Evolutionary conservation across 2,113 vertebrate genomes (phyloP).

Genomic region (Rhinoderma darwinii): DNA sequence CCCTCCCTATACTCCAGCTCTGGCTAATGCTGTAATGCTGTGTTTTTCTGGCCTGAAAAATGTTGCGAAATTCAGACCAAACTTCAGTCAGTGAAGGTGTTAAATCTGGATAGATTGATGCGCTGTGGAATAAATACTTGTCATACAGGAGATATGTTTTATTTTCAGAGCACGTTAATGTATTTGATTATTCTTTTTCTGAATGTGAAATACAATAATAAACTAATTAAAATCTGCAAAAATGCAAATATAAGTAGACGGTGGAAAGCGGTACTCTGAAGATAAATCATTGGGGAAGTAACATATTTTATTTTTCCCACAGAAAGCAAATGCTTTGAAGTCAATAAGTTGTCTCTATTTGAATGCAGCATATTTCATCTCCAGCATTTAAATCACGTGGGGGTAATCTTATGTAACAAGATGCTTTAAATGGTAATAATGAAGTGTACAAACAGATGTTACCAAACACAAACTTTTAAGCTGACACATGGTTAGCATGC

Average conservation of each 20-base stretch:
- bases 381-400: conserved; percentile 14
- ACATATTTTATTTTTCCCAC: conserved; percentile 31
- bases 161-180: not conserved
- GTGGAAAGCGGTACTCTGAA: conserved; percentile 41
- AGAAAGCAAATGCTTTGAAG: conserved; percentile 34
- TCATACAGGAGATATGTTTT: not conserved
- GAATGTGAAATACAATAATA: conserved; percentile 29
- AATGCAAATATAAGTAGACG: not conserved
- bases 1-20: too few relatives aligned
- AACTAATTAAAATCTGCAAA: conserved; percentile 50
- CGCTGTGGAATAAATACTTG: not conserved
- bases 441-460: not conserved
- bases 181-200: conserved; percentile 40
- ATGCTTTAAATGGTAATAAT: not conserved
- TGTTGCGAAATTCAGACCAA: not conserved
- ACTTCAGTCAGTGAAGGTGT: not conserved
- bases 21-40: too few relatives aligned
- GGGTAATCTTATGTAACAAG: conserved; percentile 9
- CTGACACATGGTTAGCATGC: not conserved
- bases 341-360: conserved; percentile 46
- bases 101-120: not conserved
- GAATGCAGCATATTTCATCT: conserved; percentile 26
- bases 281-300: conserved; percentile 46
- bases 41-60: not conserved
- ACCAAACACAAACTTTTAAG: not conserved